phyloP scores from a whole-genome alignment of 2,113 vertebrate species.

The Ovibos moschatus region DNA sequence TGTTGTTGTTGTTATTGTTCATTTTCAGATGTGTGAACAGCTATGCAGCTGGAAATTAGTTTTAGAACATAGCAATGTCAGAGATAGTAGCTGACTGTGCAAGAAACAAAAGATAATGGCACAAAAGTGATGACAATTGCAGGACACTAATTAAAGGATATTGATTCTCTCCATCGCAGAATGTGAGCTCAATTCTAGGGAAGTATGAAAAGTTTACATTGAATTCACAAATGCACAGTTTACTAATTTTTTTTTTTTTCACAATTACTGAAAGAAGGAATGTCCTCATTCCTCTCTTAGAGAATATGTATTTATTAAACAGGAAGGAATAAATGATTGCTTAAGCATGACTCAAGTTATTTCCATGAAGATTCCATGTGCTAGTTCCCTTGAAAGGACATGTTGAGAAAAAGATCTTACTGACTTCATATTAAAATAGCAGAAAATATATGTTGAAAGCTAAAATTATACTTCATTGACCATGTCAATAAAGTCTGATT shows the following conservation, averaged over 20 bases:
- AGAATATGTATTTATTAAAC: not conserved
- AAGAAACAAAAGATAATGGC: constrained; percentile 46
- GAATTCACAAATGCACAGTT: not conserved
- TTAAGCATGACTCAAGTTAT: not conserved
- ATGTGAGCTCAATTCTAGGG: not conserved
- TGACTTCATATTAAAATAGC: not conserved
- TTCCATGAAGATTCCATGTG: not conserved
- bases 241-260: not conserved
- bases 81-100: not conserved
- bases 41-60: not conserved
- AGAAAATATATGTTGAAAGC: not conserved
- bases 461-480: not conserved
- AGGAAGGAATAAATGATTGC: not conserved
- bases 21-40: constrained; percentile 10
- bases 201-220: not conserved
- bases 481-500: not conserved
- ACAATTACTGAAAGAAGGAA: not conserved
- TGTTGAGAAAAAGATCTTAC: not conserved
- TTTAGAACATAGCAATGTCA: constrained; percentile 21
- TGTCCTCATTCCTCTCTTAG: not conserved
- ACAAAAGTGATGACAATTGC: constrained; percentile 40
- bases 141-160: constrained; percentile 16
- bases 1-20: not conserved
- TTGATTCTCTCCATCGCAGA: not conserved
- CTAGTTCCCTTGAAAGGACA: not conserved